Evolutionary conservation across 2,113 vertebrate species (phyloP).

Genomic region (Tor tambroides): DNA sequence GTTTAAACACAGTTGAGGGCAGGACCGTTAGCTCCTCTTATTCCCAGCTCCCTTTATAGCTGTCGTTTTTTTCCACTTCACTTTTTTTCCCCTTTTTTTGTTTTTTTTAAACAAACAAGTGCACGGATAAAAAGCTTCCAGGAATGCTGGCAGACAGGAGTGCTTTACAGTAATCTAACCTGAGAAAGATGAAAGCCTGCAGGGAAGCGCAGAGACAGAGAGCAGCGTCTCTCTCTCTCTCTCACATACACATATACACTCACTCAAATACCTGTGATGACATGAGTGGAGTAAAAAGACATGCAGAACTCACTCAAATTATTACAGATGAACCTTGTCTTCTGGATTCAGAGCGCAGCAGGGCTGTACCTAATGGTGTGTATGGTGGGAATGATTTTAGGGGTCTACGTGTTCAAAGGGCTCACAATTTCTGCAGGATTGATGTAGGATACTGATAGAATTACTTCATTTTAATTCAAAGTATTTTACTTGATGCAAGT

Average conservation of each 20-base stretch:
- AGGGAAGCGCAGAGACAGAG: constrained; percentile 21
- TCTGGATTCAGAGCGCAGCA: neutral
- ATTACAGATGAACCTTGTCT: neutral
- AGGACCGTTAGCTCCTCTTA: constrained; percentile 44
- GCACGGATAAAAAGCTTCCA: constrained; percentile 77
- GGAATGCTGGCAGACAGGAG: constrained; percentile 76
- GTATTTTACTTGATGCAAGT: neutral
- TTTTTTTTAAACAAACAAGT: constrained; percentile 69
- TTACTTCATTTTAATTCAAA: too few species aligned
- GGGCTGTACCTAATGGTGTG: neutral
- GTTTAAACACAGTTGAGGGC: constrained; percentile 18
- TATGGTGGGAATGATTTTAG: neutral
- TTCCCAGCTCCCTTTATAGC: constrained; percentile 48
- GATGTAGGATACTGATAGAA: too few species aligned
- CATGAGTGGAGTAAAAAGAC: constrained; percentile 11
- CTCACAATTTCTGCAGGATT: too few species aligned
- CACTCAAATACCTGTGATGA: neutral
- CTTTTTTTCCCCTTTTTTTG: neutral
- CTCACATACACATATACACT: neutral
- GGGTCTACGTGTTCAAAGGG: too few species aligned
- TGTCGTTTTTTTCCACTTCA: neutral
- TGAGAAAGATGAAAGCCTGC: constrained; percentile 51
- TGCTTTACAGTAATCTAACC: constrained; percentile 79
- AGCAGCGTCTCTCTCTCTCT: neutral
- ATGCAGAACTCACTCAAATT: neutral